phyloP scores from a whole-genome alignment of 2,797 vertebrate species.

The Micropoecilia bifurca region DNA sequence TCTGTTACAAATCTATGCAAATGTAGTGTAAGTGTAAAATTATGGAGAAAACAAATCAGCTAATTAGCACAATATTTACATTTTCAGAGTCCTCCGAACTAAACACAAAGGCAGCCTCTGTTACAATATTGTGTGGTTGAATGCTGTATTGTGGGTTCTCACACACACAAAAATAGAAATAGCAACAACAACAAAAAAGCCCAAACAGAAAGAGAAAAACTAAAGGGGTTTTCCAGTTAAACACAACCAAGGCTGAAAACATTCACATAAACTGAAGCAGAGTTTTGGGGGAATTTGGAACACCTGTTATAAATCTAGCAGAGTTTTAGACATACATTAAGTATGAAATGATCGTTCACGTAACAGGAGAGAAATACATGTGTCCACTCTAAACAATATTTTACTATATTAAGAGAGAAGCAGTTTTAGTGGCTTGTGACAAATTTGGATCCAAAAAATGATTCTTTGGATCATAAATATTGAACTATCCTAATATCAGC shows the following conservation, averaged over 20 bases:
- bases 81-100: background rate
- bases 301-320: background rate
- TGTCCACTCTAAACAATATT: background rate
- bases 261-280: background rate
- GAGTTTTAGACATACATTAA: background rate
- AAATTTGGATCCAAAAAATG: background rate
- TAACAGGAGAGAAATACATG: background rate
- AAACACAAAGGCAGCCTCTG: background rate
- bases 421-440: background rate
- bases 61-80: background rate
- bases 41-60: background rate
- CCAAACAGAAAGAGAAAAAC: background rate
- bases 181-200: background rate
- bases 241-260: background rate
- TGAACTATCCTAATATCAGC: background rate
- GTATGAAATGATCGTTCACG: background rate
- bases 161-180: background rate
- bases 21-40: background rate
- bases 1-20: background rate
- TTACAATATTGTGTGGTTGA: background rate
- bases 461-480: background rate
- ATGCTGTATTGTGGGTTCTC: background rate
- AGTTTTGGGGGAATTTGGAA: background rate
- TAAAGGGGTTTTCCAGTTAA: background rate
- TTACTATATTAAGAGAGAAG: background rate